A percentile compares a stretch with the other conserved stretches of the same genome.
Conservation (phyloP, 1,140 invertebrate genomes). For the Drosophila quadrilineata region DNA sequence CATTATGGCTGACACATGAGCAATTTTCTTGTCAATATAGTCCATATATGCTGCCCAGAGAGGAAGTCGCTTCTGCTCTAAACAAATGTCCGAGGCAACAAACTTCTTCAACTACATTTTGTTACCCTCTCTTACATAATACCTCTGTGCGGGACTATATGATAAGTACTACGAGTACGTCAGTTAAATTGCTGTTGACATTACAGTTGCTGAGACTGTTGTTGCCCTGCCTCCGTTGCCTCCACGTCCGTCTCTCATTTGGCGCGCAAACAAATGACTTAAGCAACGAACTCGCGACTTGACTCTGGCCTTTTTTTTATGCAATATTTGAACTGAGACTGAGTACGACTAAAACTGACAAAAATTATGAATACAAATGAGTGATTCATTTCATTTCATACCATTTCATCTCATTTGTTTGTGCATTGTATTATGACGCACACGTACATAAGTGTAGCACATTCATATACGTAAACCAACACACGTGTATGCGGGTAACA, state of each 20-base stretch:
- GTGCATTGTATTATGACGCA: conserved; percentile 35
- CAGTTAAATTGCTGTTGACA: conserved; percentile 46
- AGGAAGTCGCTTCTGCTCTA: conserved; percentile 22
- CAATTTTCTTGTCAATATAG: conserved; percentile 57
- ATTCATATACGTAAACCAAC: too few species aligned
- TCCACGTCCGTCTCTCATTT: conserved; percentile 15
- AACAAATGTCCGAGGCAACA: conserved; percentile 39
- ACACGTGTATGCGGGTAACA: conserved; percentile 10
- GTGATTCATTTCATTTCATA: conserved; percentile 37
- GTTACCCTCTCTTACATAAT: too few species aligned
- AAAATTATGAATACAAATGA: too few species aligned
- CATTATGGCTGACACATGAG: conserved; percentile 24
- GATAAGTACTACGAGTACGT: not conserved
- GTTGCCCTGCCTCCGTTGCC: not conserved
- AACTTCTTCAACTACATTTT: too few species aligned
- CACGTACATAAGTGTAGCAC: conserved; percentile 17
- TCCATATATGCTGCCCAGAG: conserved; percentile 13
- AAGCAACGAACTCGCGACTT: conserved; percentile 45
- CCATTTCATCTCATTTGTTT: conserved; percentile 28
- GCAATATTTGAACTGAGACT: conserved; percentile 43
- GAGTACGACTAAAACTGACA: conserved; percentile 6
- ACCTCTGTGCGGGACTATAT: conserved; percentile 13
- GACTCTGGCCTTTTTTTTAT: conserved; percentile 35
- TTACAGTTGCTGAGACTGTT: conserved; percentile 31
- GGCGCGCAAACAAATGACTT: conserved; percentile 61